Percentiles rank a stretch among this genome's conserved stretches.
These are phyloP conservation scores for Deilephila porcellus DNA, from an alignment of 2,888 invertebrate genomes.

Conservation along the genomic window DNA sequence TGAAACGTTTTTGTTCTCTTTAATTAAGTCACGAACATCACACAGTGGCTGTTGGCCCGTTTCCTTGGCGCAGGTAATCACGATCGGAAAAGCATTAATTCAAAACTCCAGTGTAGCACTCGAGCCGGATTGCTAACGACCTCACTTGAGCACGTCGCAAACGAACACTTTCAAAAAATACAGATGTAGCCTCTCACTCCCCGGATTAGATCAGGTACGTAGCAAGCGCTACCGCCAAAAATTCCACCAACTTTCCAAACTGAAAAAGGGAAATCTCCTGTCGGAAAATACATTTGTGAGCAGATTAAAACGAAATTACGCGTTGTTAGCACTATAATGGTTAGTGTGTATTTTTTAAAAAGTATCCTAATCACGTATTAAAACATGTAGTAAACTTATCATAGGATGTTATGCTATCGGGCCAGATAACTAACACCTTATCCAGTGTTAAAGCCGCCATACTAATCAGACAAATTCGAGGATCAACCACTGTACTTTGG, in stretches of 20 bases:
- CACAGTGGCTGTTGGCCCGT: constrained; percentile 56
- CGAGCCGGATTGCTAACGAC: constrained; percentile 58
- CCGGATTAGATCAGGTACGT: constrained; percentile 31
- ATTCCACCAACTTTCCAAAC: neutral
- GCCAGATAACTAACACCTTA: too few species aligned
- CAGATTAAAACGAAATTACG: neutral
- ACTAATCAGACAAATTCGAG: too few species aligned
- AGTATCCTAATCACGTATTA: too few species aligned
- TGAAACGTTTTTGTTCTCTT: constrained; percentile 59
- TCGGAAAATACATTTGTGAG: neutral
- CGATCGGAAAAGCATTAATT: constrained; percentile 71
- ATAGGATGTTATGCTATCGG: too few species aligned
- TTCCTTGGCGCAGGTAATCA: constrained; percentile 68
- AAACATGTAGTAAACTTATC: too few species aligned
- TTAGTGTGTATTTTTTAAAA: neutral
- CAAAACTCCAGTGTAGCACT: constrained; percentile 66
- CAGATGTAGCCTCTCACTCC: constrained; percentile 34
- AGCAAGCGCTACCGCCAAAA: constrained; percentile 3
- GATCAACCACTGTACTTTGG: too few species aligned
- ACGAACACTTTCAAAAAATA: constrained; percentile 51
- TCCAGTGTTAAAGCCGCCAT: too few species aligned
- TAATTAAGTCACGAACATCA: constrained; percentile 72
- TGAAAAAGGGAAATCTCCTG: neutral
- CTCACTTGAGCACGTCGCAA: constrained; percentile 69
- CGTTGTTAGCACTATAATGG: neutral